phyloP scores from a whole-genome alignment of 2,888 invertebrate species.

The Machimus atricapillus region DNA sequence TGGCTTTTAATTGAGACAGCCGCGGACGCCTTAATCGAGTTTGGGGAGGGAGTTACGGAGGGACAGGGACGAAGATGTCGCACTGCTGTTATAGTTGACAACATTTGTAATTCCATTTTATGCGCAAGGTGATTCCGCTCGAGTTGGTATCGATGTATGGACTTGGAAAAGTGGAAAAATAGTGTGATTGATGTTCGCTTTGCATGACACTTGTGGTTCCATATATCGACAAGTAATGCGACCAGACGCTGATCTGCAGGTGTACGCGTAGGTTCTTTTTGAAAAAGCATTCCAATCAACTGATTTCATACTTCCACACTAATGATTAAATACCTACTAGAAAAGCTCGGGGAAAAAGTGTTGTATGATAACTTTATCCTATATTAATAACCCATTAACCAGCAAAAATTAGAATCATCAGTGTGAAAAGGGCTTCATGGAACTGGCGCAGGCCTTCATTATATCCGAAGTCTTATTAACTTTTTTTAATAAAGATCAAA shows the following conservation, averaged over 20 bases:
- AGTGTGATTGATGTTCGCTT: background rate
- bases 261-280: background rate
- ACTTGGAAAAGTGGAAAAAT: background rate
- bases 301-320: background rate
- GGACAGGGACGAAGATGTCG: background rate
- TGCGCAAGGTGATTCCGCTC: background rate
- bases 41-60: background rate
- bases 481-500: too few species aligned
- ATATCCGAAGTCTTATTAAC: too few species aligned
- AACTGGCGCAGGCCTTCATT: too few species aligned
- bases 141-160: background rate
- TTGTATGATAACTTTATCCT: too few species aligned
- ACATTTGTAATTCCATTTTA: background rate
- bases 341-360: too few species aligned
- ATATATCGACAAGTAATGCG: background rate
- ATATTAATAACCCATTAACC: too few species aligned
- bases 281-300: background rate
- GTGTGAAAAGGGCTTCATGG: too few species aligned
- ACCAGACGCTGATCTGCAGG: background rate
- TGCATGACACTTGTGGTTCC: background rate
- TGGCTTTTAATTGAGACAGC: background rate
- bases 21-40: background rate
- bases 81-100: background rate
- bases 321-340: background rate
- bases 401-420: too few species aligned